Conservation (phyloP, 2,113 vertebrate genomes). For the Malaclemys terrapin region DNA sequence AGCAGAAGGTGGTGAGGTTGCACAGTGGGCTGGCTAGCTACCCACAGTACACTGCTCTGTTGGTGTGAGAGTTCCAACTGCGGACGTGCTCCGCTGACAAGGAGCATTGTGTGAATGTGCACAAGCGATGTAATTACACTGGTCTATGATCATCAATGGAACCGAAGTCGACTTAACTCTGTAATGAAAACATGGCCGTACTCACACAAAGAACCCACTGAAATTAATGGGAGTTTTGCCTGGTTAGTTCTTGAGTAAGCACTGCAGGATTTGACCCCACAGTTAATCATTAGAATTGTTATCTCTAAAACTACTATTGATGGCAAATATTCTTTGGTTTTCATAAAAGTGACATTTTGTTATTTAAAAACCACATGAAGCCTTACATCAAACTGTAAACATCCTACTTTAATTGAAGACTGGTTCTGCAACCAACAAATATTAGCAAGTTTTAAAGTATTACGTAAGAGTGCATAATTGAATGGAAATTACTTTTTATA, state of each 20-base stretch:
- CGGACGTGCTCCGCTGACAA: too few species aligned
- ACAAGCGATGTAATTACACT: too few species aligned
- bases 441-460: neutral
- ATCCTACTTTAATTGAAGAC: neutral
- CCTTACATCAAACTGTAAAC: neutral
- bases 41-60: too few species aligned
- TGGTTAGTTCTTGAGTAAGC: too few species aligned
- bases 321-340: neutral
- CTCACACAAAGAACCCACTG: neutral
- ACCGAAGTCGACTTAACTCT: too few species aligned
- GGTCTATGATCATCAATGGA: too few species aligned
- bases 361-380: neutral
- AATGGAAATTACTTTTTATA: constrained; percentile 4
- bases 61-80: too few species aligned
- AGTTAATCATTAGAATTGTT: neutral
- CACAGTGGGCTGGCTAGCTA: too few species aligned
- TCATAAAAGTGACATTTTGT: neutral
- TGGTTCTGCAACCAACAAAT: neutral
- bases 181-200: too few species aligned
- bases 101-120: too few species aligned
- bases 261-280: neutral
- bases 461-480: constrained; percentile 5
- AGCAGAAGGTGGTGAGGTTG: too few species aligned
- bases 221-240: neutral
- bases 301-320: neutral